Percentiles rank a stretch among this genome's conserved stretches.
These are phyloP conservation scores for Triplophysa siluroides DNA, from an alignment of 2,113 vertebrate species.

Conservation along the genomic window DNA sequence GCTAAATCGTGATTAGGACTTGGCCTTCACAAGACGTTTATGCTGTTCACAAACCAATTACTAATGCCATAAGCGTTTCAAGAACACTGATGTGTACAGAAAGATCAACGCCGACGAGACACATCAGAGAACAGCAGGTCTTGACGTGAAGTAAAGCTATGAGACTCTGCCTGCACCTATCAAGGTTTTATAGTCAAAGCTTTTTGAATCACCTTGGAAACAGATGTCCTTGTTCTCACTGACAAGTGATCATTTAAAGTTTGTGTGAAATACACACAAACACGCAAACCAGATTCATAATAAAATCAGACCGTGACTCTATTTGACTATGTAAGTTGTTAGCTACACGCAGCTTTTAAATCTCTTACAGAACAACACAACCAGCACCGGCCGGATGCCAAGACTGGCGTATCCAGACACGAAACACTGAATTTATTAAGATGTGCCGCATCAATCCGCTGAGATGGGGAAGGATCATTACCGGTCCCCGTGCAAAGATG, in stretches of 20 bases:
- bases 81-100: neutral
- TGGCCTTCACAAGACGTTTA: neutral
- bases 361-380: neutral
- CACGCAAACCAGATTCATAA: too few relatives aligned
- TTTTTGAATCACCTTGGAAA: neutral
- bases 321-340: neutral
- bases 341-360: neutral
- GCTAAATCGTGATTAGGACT: slow-evolving; percentile 8
- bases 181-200: neutral
- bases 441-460: neutral
- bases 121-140: neutral
- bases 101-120: neutral
- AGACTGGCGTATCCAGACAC: neutral
- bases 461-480: neutral
- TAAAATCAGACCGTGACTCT: neutral
- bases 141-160: too few relatives aligned
- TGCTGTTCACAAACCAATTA: neutral
- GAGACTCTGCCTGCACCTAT: neutral
- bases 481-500: neutral
- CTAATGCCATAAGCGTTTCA: slow-evolving; percentile 2
- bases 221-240: neutral
- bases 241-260: neutral
- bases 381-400: neutral
- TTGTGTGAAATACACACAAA: neutral
- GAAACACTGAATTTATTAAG: neutral